Base-by-base conservation (phyloP, 2,113 vertebrate genomes). In the Gymnobelideus leadbeateri region DNA sequence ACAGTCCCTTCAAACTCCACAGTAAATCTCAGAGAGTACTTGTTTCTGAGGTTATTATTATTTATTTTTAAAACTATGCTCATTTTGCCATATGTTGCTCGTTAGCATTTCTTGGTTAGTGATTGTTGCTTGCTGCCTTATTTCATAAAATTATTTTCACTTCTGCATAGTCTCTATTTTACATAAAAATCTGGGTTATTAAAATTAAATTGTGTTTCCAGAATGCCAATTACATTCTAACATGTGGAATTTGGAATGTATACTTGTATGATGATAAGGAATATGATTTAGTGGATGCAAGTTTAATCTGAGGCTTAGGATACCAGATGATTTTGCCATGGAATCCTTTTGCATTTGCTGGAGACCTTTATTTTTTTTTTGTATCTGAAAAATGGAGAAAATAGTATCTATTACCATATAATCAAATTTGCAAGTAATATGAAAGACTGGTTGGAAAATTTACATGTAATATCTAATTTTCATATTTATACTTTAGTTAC, bases 121-220 rank as follows among this genome's bases (percentile, higher is more conserved):
- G 9, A 54, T 95, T 91, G 43, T 95, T 77, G 19, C 1, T 55
- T 95, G 7, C 21, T 0, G 89, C 84, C 95, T 92, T 77, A 68
- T 89, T 19, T 55, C 26, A 96, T 21, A 91, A 12, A 1, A 5
- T 61, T 54, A 7, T 31, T 1, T 46, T 89, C 52, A 68, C 68
- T 77, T 7, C 9, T 0, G 1, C 9, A 94, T 90, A 91, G 8
- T 7, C 90, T 92, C n/a, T 51, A 21, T 43, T 21, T 92, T 95
- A 55, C 92, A 84, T 46, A 89, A 53, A 43, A 28, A 95, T 77
- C 37, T n/a, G 37, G 90, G 23, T 90, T 31, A 10, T 8, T 49
- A 16, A 43, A 95, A 93, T 91, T 92, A 94, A 96, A 25, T 93
- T 95, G 55, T 49, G 21, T 53, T 51, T 95, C 46, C 28, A 95